Conservation (phyloP, 1,140 invertebrate genomes). For the Cyrtorhinus lividipennis region DNA sequence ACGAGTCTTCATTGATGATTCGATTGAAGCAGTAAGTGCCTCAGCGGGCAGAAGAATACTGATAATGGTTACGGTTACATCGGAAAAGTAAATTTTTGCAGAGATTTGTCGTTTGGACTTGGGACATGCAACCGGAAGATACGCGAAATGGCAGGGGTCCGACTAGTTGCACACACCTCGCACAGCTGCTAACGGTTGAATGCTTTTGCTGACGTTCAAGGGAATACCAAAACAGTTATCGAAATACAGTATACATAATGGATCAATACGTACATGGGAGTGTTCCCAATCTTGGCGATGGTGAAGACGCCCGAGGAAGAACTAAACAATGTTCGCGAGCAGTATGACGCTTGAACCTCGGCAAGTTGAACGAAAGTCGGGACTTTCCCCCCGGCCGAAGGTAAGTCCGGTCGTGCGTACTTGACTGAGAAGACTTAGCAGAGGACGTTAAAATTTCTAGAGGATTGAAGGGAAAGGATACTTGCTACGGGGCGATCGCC, state of each 20-base stretch:
- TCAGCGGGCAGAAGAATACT: too few relatives aligned
- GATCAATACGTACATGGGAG: background rate
- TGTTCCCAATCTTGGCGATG: background rate
- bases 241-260: background rate
- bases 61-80: too few relatives aligned
- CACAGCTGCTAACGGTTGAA: background rate
- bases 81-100: too few relatives aligned
- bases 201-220: background rate
- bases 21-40: too few relatives aligned
- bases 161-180: background rate
- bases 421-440: too few relatives aligned
- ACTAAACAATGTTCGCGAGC: background rate
- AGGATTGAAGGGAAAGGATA: background rate
- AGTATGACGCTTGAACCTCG: too few relatives aligned
- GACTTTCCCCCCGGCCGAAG: background rate
- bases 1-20: too few relatives aligned
- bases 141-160: background rate
- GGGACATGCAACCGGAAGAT: background rate
- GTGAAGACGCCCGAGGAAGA: background rate
- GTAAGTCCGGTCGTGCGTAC: background rate
- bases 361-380: background rate
- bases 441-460: too few relatives aligned
- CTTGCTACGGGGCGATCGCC: background rate
- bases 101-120: too few relatives aligned
- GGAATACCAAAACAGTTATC: background rate